phyloP scores from a whole-genome alignment of 1,140 invertebrate genomes.

The Zaprionus ornatus region DNA sequence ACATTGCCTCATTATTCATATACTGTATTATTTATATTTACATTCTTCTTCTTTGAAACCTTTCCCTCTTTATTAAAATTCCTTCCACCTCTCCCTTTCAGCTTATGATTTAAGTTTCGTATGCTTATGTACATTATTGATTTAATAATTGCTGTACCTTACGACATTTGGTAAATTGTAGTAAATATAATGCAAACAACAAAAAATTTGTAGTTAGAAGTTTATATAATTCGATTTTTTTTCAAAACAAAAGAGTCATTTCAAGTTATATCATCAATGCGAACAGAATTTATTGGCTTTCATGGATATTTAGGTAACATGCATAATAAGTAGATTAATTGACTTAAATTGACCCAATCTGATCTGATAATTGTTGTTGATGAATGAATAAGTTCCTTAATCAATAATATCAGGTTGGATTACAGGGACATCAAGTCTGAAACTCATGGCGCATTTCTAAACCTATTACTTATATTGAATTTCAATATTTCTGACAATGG shows the following conservation, averaged over 20 bases:
- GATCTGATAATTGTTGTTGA: slow-evolving; percentile 11
- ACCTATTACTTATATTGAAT: neutral
- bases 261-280: too few species aligned
- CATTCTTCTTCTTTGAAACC: too few species aligned
- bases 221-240: neutral
- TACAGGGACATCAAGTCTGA: slow-evolving; percentile 27
- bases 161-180: too few species aligned
- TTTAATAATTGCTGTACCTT: too few species aligned
- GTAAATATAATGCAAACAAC: too few species aligned
- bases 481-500: neutral
- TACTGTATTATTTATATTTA: too few species aligned
- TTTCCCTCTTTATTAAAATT: too few species aligned
- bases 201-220: too few species aligned
- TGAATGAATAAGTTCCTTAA: slow-evolving; percentile 52
- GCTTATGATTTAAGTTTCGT: too few species aligned
- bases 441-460: neutral
- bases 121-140: too few species aligned
- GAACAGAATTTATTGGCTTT: neutral
- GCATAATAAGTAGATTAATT: slow-evolving; percentile 49
- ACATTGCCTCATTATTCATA: too few species aligned
- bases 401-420: slow-evolving; percentile 19
- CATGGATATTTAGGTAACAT: slow-evolving; percentile 35
- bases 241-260: neutral
- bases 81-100: too few species aligned
- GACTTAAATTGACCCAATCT: slow-evolving; percentile 43